These are phyloP conservation scores for Lycaena phlaeas DNA, from an alignment of 2,888 invertebrate species.

Conservation along the genomic window DNA sequence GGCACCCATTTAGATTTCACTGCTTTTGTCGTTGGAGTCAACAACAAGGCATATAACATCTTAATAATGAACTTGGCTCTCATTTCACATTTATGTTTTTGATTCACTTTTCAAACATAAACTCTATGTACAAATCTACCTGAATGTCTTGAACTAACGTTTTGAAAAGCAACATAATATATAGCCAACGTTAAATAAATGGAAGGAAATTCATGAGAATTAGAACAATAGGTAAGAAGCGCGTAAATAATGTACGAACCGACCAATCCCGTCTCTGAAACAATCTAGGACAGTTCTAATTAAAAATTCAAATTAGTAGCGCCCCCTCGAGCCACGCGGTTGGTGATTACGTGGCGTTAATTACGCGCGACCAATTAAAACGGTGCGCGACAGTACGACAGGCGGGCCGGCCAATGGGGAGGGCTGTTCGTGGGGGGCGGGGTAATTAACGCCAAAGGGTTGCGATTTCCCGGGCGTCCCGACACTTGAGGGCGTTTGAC, in stretches of 20 bases:
- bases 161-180: no score
- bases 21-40: no score
- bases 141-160: no score
- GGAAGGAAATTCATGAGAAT: background rate
- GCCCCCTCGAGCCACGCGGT: slow-evolving; percentile 55
- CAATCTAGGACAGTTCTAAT: slow-evolving; percentile 38
- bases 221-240: slow-evolving; percentile 56
- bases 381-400: slow-evolving; percentile 46
- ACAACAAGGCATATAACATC: no score
- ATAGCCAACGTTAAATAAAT: no score
- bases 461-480: slow-evolving; percentile 62
- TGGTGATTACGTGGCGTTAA: slow-evolving; percentile 65
- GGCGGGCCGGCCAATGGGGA: slow-evolving; percentile 44
- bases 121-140: no score
- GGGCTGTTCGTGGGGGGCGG: slow-evolving; percentile 60
- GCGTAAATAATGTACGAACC: slow-evolving; percentile 45
- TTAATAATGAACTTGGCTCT: no score
- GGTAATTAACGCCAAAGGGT: slow-evolving; percentile 72
- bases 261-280: slow-evolving; percentile 45
- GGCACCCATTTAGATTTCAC: no score
- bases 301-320: slow-evolving; percentile 69
- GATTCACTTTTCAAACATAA: no score
- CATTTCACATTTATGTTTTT: no score
- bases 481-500: slow-evolving; percentile 38
- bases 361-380: slow-evolving; percentile 68